Percentiles rank a stretch among this genome's conserved stretches.
Conservation (phyloP, 23 tunicate species). For the Phallusia fumigata region DNA sequence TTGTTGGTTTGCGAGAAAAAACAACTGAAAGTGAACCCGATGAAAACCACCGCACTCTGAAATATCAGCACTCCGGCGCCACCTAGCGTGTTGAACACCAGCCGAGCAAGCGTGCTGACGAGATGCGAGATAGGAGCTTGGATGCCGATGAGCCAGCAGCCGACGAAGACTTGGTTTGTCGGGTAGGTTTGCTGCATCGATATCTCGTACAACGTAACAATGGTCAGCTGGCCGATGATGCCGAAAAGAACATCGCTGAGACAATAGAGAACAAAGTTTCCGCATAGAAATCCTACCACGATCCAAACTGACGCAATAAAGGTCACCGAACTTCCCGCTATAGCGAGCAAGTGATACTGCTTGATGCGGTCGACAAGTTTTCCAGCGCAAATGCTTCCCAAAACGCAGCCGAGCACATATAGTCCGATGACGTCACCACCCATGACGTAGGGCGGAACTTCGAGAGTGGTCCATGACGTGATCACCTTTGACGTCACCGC, state of each 20-base stretch:
- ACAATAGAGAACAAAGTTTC: not conserved
- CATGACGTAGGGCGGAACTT: not conserved
- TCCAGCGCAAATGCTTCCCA: constrained; percentile 1
- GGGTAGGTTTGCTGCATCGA: constrained; percentile 5
- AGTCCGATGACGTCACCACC: not conserved
- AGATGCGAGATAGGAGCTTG: not conserved
- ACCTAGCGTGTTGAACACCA: not conserved
- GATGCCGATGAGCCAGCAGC: not conserved
- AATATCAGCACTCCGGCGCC: constrained; percentile 6
- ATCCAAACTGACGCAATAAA: constrained; percentile 5
- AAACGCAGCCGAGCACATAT: not conserved
- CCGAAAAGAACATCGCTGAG: not conserved
- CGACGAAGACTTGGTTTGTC: not conserved
- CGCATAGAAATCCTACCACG: not conserved
- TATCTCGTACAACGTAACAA: not conserved
- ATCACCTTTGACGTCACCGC: not conserved
- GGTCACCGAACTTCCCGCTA: not conserved
- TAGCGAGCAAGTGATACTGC: not conserved
- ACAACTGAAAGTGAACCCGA: not conserved
- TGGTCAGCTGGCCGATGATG: not conserved
- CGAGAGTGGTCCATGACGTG: not conserved
- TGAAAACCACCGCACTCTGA: not conserved
- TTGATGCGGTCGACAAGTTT: not conserved
- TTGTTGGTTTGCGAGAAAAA: not conserved
- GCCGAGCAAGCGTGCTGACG: not conserved